phyloP scores from a whole-genome alignment of 2,113 vertebrate genomes.

The Nettapus auritus region DNA sequence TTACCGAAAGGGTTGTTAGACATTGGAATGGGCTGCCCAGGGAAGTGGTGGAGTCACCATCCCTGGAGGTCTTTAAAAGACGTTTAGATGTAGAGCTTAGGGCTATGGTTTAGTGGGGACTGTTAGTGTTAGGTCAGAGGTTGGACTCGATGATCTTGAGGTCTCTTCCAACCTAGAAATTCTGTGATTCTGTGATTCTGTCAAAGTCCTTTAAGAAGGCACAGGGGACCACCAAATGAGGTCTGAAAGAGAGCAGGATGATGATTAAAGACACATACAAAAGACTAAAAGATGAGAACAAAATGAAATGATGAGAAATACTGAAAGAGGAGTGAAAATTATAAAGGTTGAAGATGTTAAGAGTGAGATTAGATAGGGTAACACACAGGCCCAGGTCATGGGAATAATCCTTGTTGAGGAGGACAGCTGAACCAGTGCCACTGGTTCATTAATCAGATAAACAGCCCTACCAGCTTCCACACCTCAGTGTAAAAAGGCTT shows the following conservation, averaged over 20 bases:
- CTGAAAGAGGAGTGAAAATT: not conserved
- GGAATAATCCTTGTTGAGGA: not conserved
- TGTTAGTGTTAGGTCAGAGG: too few species aligned
- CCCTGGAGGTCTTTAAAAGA: too few species aligned
- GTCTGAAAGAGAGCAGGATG: not conserved
- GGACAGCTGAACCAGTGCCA: conserved; percentile 2
- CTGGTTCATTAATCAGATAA: not conserved
- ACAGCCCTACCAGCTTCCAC: not conserved
- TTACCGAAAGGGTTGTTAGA: too few species aligned
- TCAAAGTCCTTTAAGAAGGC: not conserved
- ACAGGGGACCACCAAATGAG: not conserved
- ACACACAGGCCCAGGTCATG: not conserved
- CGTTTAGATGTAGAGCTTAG: too few species aligned
- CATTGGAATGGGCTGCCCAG: too few species aligned
- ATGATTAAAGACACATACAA: not conserved
- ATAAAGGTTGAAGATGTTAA: not conserved
- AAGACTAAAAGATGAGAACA: not conserved
- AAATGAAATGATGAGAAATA: not conserved
- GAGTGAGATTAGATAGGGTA: not conserved
- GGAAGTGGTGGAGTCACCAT: too few species aligned
- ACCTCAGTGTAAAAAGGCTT: not conserved
- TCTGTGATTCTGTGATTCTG: too few species aligned
- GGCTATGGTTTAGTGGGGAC: too few species aligned
- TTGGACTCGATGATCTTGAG: too few species aligned
- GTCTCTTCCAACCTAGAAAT: too few species aligned